Base-by-base conservation (phyloP, 2,888 invertebrate species). In the Ormyrus pomaceus region DNA sequence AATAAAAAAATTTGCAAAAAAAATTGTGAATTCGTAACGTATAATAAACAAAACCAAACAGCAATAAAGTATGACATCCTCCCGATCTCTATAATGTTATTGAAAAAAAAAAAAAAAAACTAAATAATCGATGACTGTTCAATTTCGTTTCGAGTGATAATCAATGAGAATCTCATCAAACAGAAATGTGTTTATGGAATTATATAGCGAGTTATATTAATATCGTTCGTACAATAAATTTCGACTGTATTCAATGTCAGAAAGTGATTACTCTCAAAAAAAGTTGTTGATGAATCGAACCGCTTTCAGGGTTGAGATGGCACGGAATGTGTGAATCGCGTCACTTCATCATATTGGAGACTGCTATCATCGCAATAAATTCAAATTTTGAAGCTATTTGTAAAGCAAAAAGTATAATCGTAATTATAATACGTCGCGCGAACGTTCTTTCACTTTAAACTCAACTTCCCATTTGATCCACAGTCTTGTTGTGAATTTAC, bases 1-100 rank as follows among this genome's bases (percentile, higher is more conserved):
- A 85, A 85, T 84, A 85, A 86, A 86, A 85, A 82, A 84, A 82
- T 75, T 83, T 81, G 77, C 79, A 84, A 84, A 84, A 84, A 79
- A 79, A 76, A 76, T 70, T 75, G 55, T 77, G 80, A 80, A 76
- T 80, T 76, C 61, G 61, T 76, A 61, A 58, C 51, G 62, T 59
- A 62, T 13, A 50, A 19, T 19, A 19, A 19, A 19, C 19, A 59
- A 53, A 80, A 80, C 76, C 80, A 79, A 48, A 48, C 50, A 76
- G 79, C 79, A 79, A 76, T 80, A 76, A 76, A 10, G 69, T 56
- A 75, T 76, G 53, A 69, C 72, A 77, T 69, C 72, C 68, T 77
- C 73, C 72, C 61, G 58, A 80, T 69, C 59, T 69, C 50, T 68
- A 77, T 45, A 72, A 34, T 45, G 55, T 34, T 58, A 58, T 72